Evolutionary conservation across 64 coral and sea anemone species (phyloP).

Genomic region (Porites australiensis): DNA sequence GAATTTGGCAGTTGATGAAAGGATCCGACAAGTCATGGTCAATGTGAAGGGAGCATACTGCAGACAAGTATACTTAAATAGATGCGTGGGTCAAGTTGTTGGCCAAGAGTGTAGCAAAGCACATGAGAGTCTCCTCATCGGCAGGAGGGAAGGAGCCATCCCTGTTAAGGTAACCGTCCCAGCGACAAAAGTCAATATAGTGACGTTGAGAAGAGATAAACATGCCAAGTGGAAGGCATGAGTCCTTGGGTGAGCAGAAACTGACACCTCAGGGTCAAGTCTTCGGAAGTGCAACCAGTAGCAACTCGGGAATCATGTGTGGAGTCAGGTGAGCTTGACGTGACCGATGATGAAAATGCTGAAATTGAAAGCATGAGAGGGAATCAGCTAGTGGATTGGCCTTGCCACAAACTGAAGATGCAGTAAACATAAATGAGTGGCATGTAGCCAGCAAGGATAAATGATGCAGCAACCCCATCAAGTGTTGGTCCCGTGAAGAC

Average conservation of each 20-base stretch:
- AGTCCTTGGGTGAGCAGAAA: slow-evolving; percentile 17
- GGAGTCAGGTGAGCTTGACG: neutral
- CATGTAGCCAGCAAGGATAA: neutral
- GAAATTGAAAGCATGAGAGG: neutral
- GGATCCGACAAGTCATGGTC: slow-evolving; percentile 8
- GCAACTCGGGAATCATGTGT: neutral
- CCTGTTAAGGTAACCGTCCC: neutral
- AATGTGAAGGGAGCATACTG: slow-evolving; percentile 5
- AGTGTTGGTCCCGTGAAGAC: neutral
- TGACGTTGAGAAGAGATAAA: neutral
- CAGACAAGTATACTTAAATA: slow-evolving; percentile 30
- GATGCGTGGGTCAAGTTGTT: neutral
- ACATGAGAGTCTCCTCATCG: neutral
- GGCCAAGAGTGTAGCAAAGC: neutral
- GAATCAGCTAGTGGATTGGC: neutral
- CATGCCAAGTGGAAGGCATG: neutral
- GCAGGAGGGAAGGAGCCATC: slow-evolving; percentile 1
- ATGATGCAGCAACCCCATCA: slow-evolving; percentile 1
- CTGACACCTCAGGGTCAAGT: neutral
- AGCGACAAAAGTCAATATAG: neutral
- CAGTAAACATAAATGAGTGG: neutral
- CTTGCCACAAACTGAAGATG: neutral
- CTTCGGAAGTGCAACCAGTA: neutral
- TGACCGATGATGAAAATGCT: neutral
- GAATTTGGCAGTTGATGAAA: neutral